Percentiles rank a stretch among this genome's conserved stretches.
These are phyloP conservation scores for Circaetus gallicus DNA, from an alignment of 2,113 vertebrate species.

Conservation along the genomic window DNA sequence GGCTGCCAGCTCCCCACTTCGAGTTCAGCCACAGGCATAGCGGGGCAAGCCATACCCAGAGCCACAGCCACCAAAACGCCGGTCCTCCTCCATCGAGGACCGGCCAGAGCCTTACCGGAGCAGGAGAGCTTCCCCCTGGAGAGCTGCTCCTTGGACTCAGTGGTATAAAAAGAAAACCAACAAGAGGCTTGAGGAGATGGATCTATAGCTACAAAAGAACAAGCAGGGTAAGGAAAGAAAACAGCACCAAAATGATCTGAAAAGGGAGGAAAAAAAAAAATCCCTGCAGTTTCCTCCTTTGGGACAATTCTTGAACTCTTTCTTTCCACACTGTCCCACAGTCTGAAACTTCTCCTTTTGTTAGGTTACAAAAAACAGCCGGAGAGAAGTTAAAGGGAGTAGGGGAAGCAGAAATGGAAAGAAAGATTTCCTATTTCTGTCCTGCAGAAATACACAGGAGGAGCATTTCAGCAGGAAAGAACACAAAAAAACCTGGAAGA, in stretches of 20 bases:
- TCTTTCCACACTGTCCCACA: not conserved
- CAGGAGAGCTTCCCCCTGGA: not conserved
- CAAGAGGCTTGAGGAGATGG: fast-evolving
- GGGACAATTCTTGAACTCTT: not conserved
- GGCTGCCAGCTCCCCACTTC: fast-evolving
- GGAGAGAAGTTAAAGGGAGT: not conserved
- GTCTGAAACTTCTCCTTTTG: not conserved
- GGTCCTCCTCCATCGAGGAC: fast-evolving
- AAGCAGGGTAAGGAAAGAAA: not conserved
- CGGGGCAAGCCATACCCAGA: fast-evolving
- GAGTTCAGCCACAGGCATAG: not conserved
- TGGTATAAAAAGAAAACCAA: fast-evolving
- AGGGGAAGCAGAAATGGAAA: not conserved
- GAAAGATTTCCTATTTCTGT: fast-evolving
- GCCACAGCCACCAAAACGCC: fast-evolving
- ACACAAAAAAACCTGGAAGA: too few relatives aligned
- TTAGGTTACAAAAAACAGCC: fast-evolving
- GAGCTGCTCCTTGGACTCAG: fast-evolving
- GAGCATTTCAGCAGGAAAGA: not conserved
- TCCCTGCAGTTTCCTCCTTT: fast-evolving
- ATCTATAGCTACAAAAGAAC: not conserved
- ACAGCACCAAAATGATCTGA: fast-evolving
- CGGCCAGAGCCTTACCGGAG: fast-evolving
- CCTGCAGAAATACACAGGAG: fast-evolving
- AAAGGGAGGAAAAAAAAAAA: not conserved